Base-by-base conservation (phyloP, 2,797 vertebrate genomes). In the Syngnathus rostellatus region DNA sequence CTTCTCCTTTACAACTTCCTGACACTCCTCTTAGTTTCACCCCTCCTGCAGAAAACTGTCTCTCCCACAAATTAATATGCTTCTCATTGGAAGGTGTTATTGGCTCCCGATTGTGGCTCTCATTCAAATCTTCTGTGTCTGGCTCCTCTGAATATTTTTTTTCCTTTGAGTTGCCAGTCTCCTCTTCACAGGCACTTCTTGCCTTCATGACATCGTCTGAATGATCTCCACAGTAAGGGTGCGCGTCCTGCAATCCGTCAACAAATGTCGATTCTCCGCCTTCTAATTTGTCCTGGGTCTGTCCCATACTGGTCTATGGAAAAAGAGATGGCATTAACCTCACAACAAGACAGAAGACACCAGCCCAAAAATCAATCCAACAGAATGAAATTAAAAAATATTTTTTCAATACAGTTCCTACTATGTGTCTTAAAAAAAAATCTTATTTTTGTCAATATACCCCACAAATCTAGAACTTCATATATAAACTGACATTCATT, bases 251-350 rank as follows among this genome's bases (percentile, higher is more conserved):
- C 14, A 5, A 68, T 62, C 74, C 75, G 59, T 81, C 83, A 54
- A 61, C n/a, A 0, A 71, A 72, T 67, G 63, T 69, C 73, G 81
- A 72, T 53, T 81, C 77, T 71, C 64, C 85, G 57, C 77, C 85
- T 51, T 81, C 88, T 71, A 81, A 45, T 83, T 88, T 92, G 66
- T 88, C 89, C 80, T 86, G 91, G 77, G 87, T 91, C 81, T 92
- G 92, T 74, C 92, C 92, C 92, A 93, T 92, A 58, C 62, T 87
- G 73, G 69, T 88, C 92, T 92, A 85, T 73, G 72, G 82, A 87
- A 77, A 86, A 80, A 81, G 65, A 83, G 67, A 84, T 62, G 17
- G 53, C 51, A 64, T 89, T 88, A 90, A 70, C 69, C 46, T 85
- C 40, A 77, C 45, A 21, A 75, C 57, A 51, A 65, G 62, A 61